Evolutionary conservation across 2,113 vertebrate genomes (phyloP).

Genomic region (Orycteropus afer): DNA sequence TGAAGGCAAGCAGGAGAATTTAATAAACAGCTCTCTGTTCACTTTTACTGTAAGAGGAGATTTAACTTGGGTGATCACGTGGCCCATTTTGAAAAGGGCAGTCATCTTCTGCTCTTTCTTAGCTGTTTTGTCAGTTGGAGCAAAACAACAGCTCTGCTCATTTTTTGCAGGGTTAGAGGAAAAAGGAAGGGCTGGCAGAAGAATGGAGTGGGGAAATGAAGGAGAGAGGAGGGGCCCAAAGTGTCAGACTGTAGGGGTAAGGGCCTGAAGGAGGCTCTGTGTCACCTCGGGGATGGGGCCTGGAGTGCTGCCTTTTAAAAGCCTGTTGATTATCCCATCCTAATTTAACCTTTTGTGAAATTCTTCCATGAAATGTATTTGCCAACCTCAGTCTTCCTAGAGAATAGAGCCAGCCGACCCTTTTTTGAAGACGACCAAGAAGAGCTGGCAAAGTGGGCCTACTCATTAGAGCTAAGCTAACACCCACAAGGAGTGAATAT

Average conservation of each 20-base stretch:
- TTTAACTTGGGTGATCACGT: slow-evolving; percentile 56
- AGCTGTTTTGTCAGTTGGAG: slow-evolving; percentile 73
- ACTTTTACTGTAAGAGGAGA: slow-evolving; percentile 60
- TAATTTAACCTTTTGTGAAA: slow-evolving; percentile 71
- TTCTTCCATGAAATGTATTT: slow-evolving; percentile 62
- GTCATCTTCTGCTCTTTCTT: slow-evolving; percentile 68
- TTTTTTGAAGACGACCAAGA: not conserved
- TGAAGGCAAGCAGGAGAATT: slow-evolving; percentile 52
- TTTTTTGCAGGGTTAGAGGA: slow-evolving; percentile 64
- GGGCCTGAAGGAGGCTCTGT: slow-evolving; percentile 24
- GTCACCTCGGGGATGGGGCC: slow-evolving; percentile 16
- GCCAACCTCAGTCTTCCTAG: slow-evolving; percentile 70
- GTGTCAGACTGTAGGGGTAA: not conserved
- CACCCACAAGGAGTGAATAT: not conserved
- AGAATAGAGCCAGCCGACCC: slow-evolving; percentile 60
- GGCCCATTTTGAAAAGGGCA: slow-evolving; percentile 73
- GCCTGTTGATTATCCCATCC: slow-evolving; percentile 49
- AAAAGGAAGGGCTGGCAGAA: slow-evolving; percentile 65
- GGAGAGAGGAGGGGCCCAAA: not conserved
- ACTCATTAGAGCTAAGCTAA: not conserved
- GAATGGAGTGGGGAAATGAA: not conserved
- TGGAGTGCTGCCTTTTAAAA: slow-evolving; percentile 48
- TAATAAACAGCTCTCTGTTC: slow-evolving; percentile 67
- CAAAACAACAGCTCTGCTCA: slow-evolving; percentile 65
- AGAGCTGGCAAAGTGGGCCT: not conserved